Evolutionary conservation across 37 sponge, comb jelly and placozoan species (phyloP).

Genomic region (Aplysina aerophoba): DNA sequence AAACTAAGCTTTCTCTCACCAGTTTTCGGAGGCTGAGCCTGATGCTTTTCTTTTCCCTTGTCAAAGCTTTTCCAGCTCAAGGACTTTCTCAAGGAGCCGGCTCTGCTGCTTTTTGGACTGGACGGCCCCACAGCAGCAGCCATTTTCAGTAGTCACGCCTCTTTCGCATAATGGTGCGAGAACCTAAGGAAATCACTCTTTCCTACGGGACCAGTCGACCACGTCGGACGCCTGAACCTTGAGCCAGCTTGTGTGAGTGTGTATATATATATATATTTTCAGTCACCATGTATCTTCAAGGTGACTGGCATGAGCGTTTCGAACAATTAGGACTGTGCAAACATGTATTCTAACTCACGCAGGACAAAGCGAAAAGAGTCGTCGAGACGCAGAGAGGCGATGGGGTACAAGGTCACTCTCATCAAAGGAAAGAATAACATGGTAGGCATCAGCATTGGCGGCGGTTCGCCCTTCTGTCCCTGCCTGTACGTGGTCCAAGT

Average conservation of each 20-base stretch:
- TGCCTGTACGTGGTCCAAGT: constrained; percentile 94
- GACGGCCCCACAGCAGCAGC: not conserved
- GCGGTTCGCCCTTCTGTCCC: constrained; percentile 95
- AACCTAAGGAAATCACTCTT: constrained; percentile 13
- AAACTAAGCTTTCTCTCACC: too few relatives aligned
- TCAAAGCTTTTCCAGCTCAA: not conserved
- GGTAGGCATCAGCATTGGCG: constrained; percentile 97
- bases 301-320: too few relatives aligned
- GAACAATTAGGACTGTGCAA: too few relatives aligned
- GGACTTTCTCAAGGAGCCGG: not conserved
- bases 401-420: constrained; percentile 80
- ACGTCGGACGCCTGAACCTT: not conserved
- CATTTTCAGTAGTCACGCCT: constrained; percentile 12
- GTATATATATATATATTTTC: not conserved
- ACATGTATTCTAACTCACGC: too few relatives aligned
- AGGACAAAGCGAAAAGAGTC: not conserved
- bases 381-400: not conserved
- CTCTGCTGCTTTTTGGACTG: not conserved
- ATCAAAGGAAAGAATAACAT: constrained; percentile 91
- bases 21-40: not conserved
- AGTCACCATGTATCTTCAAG: too few relatives aligned
- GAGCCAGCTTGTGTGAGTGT: not conserved
- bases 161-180: not conserved
- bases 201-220: not conserved
- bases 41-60: not conserved